Conservation (phyloP, 2,113 vertebrate species). For the Ciconia stormi region DNA sequence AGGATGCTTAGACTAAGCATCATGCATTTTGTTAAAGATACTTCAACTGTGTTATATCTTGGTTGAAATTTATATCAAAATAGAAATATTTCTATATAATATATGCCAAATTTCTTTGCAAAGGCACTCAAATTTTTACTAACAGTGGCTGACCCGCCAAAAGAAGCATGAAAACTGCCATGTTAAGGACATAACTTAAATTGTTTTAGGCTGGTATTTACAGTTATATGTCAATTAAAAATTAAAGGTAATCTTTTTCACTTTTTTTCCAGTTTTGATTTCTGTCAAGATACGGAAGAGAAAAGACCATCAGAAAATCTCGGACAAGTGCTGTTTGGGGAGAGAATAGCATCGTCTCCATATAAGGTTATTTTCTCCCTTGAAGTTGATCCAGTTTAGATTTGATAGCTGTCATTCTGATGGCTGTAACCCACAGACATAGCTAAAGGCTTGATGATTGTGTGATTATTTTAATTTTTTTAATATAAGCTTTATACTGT, state of each 20-base stretch:
- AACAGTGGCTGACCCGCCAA: not conserved
- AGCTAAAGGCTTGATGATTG: not conserved
- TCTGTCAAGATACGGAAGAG: constrained; percentile 85
- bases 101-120: not conserved
- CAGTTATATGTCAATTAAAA: not conserved
- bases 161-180: not conserved
- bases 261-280: constrained; percentile 83
- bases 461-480: not conserved
- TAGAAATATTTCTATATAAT: not conserved
- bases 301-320: constrained; percentile 89
- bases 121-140: not conserved
- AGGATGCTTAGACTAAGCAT: not conserved
- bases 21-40: not conserved
- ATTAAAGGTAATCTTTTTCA: not conserved
- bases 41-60: not conserved
- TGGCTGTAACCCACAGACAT: not conserved
- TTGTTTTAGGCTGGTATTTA: not conserved
- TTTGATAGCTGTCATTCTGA: not conserved
- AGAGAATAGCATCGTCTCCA: constrained; percentile 87
- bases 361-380: constrained; percentile 80
- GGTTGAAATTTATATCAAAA: not conserved
- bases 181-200: not conserved
- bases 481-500: not conserved
- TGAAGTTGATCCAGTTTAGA: not conserved
- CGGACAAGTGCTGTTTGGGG: constrained; percentile 90